Percentiles rank a stretch among this genome's conserved stretches.
These are phyloP conservation scores for Lampropteryx suffumata DNA, from an alignment of 2,888 invertebrate genomes.

Conservation along the genomic window DNA sequence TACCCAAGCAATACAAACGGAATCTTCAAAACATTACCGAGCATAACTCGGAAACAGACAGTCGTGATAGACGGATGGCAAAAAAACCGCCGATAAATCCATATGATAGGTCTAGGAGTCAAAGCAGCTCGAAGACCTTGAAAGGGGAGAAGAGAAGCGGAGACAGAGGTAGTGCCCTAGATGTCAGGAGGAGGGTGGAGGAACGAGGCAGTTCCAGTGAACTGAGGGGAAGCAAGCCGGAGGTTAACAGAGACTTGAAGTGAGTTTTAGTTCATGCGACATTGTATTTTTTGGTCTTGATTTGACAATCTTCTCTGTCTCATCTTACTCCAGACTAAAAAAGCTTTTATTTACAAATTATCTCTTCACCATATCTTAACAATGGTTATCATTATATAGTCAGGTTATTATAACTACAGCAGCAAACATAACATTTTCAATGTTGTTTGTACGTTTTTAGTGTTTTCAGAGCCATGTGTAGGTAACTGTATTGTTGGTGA, in stretches of 20 bases:
- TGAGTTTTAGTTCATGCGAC: slow-evolving; percentile 42
- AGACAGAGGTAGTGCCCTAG: slow-evolving; percentile 45
- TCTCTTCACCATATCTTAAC: too few species aligned
- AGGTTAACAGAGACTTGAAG: slow-evolving; percentile 68
- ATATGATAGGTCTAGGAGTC: slow-evolving; percentile 71
- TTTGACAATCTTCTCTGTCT: too few species aligned
- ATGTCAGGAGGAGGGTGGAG: slow-evolving; percentile 48
- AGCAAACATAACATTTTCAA: too few species aligned
- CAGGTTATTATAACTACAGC: too few species aligned
- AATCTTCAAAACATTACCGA: slow-evolving; percentile 84
- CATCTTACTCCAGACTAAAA: too few species aligned
- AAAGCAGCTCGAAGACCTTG: slow-evolving; percentile 74
- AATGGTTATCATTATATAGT: too few species aligned
- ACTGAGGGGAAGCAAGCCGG: slow-evolving; percentile 59
- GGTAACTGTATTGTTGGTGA: too few species aligned
- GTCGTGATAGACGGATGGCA: slow-evolving; percentile 56
- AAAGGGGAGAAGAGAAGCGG: slow-evolving; percentile 40
- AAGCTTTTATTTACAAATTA: too few species aligned
- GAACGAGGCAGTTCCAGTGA: slow-evolving; percentile 26
- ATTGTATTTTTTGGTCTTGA: too few species aligned
- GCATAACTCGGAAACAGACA: slow-evolving; percentile 72
- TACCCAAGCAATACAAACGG: slow-evolving; percentile 64
- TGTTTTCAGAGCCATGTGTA: too few species aligned
- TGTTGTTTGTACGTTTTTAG: too few species aligned
- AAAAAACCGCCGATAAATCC: slow-evolving; percentile 74